These are phyloP conservation scores for Yponomeuta evonymella DNA, from an alignment of 2,888 invertebrate genomes.

Conservation along the genomic window DNA sequence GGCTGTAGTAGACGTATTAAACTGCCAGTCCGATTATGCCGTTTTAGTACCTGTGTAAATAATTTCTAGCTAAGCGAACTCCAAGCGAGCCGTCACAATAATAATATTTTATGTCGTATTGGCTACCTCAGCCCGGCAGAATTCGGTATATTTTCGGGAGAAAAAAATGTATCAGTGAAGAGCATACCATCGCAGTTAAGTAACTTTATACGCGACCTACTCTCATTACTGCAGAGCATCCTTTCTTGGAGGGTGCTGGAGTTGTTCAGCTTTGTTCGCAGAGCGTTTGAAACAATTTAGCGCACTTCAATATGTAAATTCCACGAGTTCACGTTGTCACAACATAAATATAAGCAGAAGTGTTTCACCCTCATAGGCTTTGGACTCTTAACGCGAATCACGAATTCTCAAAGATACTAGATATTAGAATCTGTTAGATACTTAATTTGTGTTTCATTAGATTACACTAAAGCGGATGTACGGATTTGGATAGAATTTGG, in stretches of 20 bases:
- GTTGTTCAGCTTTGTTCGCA: constrained; percentile 22
- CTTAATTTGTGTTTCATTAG: too few species aligned
- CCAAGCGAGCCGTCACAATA: too few species aligned
- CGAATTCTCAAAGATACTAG: not conserved
- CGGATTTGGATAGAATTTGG: too few species aligned
- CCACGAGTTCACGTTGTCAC: constrained; percentile 24
- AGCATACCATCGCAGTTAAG: not conserved
- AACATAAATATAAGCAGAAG: not conserved
- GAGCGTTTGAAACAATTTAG: constrained; percentile 47
- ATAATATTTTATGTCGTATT: too few species aligned
- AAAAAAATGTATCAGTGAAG: not conserved
- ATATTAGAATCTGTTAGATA: too few species aligned
- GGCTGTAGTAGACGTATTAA: too few species aligned
- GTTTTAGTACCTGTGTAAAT: too few species aligned
- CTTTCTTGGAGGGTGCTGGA: constrained; percentile 11
- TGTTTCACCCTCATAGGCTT: not conserved
- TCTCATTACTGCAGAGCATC: constrained; percentile 4
- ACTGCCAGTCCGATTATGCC: too few species aligned
- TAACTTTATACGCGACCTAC: constrained; percentile 13
- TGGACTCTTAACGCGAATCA: not conserved
- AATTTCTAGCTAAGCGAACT: too few species aligned
- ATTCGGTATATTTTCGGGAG: not conserved
- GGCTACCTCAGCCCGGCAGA: too few species aligned
- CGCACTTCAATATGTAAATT: constrained; percentile 60
- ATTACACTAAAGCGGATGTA: too few species aligned